Conservation (phyloP, 2,797 vertebrate species). For the Helicolenus hilgendorfi region DNA sequence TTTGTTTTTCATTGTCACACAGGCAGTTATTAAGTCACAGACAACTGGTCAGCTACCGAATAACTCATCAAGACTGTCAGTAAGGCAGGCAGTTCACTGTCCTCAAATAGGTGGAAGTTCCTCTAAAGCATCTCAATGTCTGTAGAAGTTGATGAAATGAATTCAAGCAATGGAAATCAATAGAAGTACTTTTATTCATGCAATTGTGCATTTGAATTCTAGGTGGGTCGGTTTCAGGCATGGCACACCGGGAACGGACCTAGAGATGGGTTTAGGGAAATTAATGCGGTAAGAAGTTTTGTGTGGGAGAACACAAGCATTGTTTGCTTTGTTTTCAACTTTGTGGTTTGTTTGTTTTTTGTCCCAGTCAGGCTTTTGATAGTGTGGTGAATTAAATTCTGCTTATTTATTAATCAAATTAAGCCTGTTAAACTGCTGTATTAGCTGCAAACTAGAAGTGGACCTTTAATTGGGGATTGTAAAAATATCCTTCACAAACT, state of each 20-base stretch:
- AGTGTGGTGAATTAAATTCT: background rate
- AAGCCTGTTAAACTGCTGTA: background rate
- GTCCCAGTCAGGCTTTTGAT: background rate
- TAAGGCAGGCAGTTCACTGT: conserved; percentile 40
- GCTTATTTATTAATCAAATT: background rate
- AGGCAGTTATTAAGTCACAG: conserved; percentile 57
- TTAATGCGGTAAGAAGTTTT: background rate
- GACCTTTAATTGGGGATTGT: background rate
- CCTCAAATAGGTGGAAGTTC: background rate
- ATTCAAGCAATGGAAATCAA: background rate
- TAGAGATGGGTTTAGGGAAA: background rate
- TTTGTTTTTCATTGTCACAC: background rate
- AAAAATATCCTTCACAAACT: background rate
- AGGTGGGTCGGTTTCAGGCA: background rate
- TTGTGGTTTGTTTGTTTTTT: background rate
- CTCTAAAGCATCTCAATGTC: background rate
- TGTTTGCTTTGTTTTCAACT: background rate
- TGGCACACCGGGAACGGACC: background rate
- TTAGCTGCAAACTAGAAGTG: background rate
- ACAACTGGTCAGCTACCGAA: conserved; percentile 62
- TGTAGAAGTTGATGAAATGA: background rate
- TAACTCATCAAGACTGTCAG: conserved; percentile 19
- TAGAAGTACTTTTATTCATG: background rate
- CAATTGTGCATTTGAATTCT: background rate
- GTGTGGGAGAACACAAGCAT: background rate